These are phyloP conservation scores for Syngnathus typhle DNA, from an alignment of 2,113 vertebrate species.

Conservation along the genomic window DNA sequence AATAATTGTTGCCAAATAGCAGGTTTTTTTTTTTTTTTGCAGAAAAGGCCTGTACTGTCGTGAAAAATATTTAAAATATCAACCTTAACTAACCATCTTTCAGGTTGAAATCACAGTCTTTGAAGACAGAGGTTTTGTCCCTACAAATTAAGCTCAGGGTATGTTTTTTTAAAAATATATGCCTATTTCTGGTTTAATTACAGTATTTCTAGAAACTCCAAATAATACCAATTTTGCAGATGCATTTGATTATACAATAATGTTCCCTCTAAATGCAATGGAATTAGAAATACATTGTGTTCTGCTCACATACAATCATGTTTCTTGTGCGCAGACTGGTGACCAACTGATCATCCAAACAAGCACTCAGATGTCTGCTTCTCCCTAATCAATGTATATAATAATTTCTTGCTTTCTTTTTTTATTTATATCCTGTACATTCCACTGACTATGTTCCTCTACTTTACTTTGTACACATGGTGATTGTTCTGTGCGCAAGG, in stretches of 20 bases:
- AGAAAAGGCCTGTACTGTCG: not conserved
- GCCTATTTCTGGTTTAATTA: not conserved
- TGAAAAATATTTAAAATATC: slow-evolving; percentile 10
- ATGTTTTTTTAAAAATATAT: slow-evolving; percentile 30
- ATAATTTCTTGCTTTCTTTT: slow-evolving; percentile 29
- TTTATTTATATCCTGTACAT: slow-evolving; percentile 53
- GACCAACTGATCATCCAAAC: slow-evolving; percentile 16
- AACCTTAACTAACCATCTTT: slow-evolving; percentile 69
- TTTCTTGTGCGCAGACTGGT: slow-evolving; percentile 13
- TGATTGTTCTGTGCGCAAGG: slow-evolving; percentile 30
- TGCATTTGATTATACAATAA: not conserved
- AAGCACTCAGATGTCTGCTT: slow-evolving; percentile 15
- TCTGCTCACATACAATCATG: not conserved
- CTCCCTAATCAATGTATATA: slow-evolving; percentile 41
- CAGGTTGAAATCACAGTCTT: slow-evolving; percentile 96
- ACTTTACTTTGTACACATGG: slow-evolving; percentile 32
- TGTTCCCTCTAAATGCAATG: not conserved
- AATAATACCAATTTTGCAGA: not conserved
- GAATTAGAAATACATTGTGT: not conserved
- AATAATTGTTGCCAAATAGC: not conserved
- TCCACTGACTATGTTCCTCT: slow-evolving; percentile 17
- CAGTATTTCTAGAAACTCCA: too few relatives aligned
- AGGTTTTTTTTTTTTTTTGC: not conserved
- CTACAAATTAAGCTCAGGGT: slow-evolving; percentile 83
- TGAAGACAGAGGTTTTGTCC: slow-evolving; percentile 91